Evolutionary conservation across 2,113 vertebrate genomes (phyloP).

Genomic region (Geococcyx californianus): DNA sequence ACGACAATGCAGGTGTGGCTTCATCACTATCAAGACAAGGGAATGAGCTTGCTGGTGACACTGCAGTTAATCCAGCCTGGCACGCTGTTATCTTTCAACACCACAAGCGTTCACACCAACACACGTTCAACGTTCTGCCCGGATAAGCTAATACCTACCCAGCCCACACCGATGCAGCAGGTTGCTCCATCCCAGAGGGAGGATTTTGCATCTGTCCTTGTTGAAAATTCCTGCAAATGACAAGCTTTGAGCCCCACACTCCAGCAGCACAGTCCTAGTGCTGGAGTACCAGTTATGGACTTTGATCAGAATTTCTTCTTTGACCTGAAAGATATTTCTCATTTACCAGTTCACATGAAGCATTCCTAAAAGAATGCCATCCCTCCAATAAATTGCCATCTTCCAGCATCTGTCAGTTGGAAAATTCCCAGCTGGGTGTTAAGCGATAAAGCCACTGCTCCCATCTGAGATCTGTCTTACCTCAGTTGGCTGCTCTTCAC

Average conservation of each 20-base stretch:
- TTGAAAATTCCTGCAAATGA: background rate
- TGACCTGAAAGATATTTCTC: background rate
- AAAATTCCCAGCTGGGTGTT: background rate
- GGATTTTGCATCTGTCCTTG: background rate
- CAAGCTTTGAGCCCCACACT: background rate
- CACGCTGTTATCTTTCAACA: background rate
- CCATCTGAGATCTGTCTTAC: background rate
- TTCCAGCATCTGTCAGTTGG: background rate
- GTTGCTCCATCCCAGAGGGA: background rate
- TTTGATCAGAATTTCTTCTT: background rate
- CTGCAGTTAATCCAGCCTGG: background rate
- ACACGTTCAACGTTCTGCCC: background rate
- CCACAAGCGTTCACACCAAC: background rate
- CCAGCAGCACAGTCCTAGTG: background rate
- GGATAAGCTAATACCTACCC: background rate
- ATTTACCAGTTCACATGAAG: background rate
- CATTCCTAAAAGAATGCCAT: background rate
- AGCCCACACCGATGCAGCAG: background rate
- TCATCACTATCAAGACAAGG: background rate
- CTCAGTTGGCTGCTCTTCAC: slow-evolving; percentile 12
- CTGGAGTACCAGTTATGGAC: background rate
- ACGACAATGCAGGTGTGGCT: background rate
- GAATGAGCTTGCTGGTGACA: background rate
- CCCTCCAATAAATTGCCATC: background rate
- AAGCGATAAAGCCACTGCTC: background rate